Conservation (phyloP, 2,888 invertebrate species). For the Drosophila affinis region DNA sequence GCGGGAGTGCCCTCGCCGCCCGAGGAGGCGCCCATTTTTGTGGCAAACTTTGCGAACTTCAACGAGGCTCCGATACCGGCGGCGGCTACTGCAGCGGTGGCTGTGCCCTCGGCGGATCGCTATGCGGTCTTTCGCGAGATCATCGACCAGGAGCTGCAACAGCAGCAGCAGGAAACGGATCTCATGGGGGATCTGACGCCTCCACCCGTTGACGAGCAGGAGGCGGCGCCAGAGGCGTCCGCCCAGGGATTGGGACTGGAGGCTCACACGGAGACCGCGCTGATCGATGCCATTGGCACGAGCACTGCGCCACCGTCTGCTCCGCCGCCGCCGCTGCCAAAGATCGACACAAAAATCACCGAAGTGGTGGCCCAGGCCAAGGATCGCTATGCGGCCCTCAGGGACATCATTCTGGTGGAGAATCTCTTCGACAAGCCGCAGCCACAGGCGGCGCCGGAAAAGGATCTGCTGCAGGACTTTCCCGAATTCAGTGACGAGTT, state of each 20-base stretch:
- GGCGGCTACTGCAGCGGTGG: conserved; percentile 25
- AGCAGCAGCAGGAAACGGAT: conserved; percentile 84
- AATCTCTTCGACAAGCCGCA: conserved; percentile 85
- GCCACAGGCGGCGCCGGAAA: conserved; percentile 43
- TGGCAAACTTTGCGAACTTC: conserved; percentile 88
- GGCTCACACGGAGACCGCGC: conserved; percentile 39
- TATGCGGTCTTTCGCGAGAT: conserved; percentile 95
- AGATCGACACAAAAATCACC: conserved; percentile 85
- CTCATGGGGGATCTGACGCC: conserved; percentile 77
- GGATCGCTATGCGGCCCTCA: conserved; percentile 92
- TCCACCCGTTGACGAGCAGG: conserved; percentile 55
- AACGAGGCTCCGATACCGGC: conserved; percentile 63
- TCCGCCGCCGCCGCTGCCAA: conserved; percentile 66
- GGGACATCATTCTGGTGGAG: conserved; percentile 90
- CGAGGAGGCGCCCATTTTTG: conserved; percentile 84
- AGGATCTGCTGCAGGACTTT: conserved; percentile 80
- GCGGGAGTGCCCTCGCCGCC: conserved; percentile 20
- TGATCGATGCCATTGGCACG: conserved; percentile 31
- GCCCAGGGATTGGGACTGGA: conserved; percentile 10
- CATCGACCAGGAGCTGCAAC: conserved; percentile 89
- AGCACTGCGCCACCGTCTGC: not conserved
- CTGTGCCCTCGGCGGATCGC: conserved; percentile 88
- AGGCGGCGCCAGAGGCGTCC: conserved; percentile 43
- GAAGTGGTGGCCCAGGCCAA: conserved; percentile 85
- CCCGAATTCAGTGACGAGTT: conserved; percentile 80